Evolutionary conservation across 2,888 invertebrate species (phyloP).

Genomic region (Acanthoscelides obtectus): DNA sequence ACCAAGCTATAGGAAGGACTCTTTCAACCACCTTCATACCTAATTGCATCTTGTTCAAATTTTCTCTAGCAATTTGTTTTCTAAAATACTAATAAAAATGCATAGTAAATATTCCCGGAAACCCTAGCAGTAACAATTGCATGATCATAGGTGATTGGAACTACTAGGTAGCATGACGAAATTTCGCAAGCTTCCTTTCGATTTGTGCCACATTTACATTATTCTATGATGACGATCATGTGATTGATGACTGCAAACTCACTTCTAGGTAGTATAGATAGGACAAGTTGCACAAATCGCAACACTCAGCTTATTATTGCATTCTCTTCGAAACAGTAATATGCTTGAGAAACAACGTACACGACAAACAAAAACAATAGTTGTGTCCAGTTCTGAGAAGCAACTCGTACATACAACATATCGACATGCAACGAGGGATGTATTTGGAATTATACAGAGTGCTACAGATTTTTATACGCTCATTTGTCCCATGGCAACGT

Average conservation of each 20-base stretch:
- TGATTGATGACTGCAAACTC: background rate
- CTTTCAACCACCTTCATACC: too few species aligned
- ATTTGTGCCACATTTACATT: background rate
- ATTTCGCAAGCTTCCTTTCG: background rate
- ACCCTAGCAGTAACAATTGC: background rate
- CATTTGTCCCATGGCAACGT: too few species aligned
- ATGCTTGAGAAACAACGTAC: background rate
- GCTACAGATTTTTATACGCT: background rate
- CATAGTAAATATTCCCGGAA: background rate
- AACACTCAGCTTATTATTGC: background rate
- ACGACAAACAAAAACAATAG: background rate
- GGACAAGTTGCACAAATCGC: background rate
- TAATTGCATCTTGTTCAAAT: too few species aligned
- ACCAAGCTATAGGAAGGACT: too few species aligned
- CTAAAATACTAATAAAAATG: background rate
- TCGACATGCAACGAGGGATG: background rate
- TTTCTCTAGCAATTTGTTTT: too few species aligned
- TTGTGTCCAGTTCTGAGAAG: background rate
- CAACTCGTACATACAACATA: background rate
- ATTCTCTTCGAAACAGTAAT: background rate
- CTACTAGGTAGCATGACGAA: background rate
- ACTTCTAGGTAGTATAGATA: background rate
- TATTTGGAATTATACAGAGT: background rate
- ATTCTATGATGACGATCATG: background rate
- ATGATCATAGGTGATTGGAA: background rate